These are phyloP conservation scores for Taenaris catops DNA, from an alignment of 2,888 invertebrate species.

Conservation along the genomic window DNA sequence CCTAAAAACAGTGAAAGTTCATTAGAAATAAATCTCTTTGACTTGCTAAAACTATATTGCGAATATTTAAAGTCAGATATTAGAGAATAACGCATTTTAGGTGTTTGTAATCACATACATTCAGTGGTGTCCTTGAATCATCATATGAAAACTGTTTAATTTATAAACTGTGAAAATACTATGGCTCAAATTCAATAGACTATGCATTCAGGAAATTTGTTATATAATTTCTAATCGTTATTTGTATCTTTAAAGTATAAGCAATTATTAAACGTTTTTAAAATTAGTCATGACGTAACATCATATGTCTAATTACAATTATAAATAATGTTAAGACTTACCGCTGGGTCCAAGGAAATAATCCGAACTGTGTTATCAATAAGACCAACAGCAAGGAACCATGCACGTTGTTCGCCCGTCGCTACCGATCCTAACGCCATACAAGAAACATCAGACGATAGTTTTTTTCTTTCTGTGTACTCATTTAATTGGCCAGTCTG, in stretches of 20 bases:
- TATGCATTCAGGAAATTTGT: too few relatives aligned
- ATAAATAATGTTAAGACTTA: constrained; percentile 50
- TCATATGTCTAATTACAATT: too few relatives aligned
- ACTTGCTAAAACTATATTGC: neutral
- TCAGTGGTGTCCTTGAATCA: constrained; percentile 79
- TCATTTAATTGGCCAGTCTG: constrained; percentile 99
- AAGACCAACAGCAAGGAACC: constrained; percentile 97
- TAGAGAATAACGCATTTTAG: constrained; percentile 75
- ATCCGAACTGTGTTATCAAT: constrained; percentile 98
- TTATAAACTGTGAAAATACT: too few relatives aligned
- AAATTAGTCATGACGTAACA: too few relatives aligned
- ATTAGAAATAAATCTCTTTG: constrained; percentile 4
- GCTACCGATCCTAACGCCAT: constrained; percentile 99
- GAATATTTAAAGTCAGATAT: constrained; percentile 39
- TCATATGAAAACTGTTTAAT: too few relatives aligned
- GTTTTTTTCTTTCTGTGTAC: constrained; percentile 97
- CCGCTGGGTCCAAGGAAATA: constrained; percentile 96
- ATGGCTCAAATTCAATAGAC: too few relatives aligned
- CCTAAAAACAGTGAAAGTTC: constrained; percentile 66
- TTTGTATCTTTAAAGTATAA: too few relatives aligned
- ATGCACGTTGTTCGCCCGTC: constrained; percentile 95
- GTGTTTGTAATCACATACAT: constrained; percentile 65
- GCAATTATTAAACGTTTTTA: too few relatives aligned
- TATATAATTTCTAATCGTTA: too few relatives aligned
- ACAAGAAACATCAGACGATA: constrained; percentile 98